Evolutionary conservation across 1,140 invertebrate species (phyloP), one percentile per base, ranked within the genome.

Genomic region (Agrypnia vestita): DNA sequence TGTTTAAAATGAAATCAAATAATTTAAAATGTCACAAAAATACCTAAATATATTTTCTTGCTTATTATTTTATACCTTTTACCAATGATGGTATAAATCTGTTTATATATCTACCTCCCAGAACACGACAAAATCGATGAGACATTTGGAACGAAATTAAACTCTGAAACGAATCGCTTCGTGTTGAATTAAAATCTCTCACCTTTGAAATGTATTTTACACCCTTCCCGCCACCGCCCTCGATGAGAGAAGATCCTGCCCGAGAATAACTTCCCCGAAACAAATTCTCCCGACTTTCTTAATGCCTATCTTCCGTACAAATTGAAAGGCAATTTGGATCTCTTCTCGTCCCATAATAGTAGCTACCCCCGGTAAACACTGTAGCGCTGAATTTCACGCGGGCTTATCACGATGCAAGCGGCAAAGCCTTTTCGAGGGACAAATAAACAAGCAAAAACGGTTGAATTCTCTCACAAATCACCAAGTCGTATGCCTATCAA

Each of bases 261-360:
- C n/a, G 43, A 19, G 62, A 69, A 44, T 62, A 71, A 80, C 59
- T 80, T 69, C 51, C 13, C 43, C 19, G 64, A 72, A 78, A 81
- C 76, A 81, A 78, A 81, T 81, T 79, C 69, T 51, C 46, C 17
- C 73, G 78, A 64, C 62, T 78, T 78, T 78, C 78, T 78, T 81
- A 81, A 81, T 79, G 73, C 76, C 76, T 69, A 75, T 69, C 61
- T 53, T 64, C 71, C 76, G 51, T 53, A 76, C 80, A 81, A 81
- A 81, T 81, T 81, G 80, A 81, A 81, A 81, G 80, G 80, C 80
- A 81, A 81, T 81, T 81, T 81, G 78, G 76, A 79, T 78, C 74
- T 81, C 80, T 71, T 78, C 80, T 76, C 80, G 61, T 75, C 44
- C 80, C 25, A 78, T 74, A 81, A 81, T 67, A 71, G 67, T 21